Evolutionary conservation across 2,113 vertebrate genomes (phyloP).

Genomic region (Pterocles orientalis): DNA sequence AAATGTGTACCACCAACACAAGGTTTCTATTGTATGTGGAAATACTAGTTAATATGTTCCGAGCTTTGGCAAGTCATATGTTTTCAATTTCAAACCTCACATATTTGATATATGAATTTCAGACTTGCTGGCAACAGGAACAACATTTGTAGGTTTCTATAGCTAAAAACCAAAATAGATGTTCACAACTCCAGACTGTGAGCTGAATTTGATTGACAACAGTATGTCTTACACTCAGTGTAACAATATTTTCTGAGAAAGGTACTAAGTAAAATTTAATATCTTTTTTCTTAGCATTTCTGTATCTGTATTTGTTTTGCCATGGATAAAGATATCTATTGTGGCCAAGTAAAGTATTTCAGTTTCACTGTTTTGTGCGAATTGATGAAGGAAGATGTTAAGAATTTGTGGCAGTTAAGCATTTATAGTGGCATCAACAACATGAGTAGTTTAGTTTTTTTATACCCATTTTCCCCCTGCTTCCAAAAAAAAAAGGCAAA

Average conservation of each 20-base stretch:
- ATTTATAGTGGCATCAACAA: neutral
- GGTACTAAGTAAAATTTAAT: neutral
- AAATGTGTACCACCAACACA: neutral
- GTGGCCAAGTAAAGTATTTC: neutral
- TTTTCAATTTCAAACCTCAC: neutral
- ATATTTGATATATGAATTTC: neutral
- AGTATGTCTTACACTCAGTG: neutral
- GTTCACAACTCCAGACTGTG: neutral
- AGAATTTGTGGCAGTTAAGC: neutral
- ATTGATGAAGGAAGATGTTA: neutral
- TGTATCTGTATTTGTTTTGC: neutral
- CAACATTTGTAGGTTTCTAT: neutral
- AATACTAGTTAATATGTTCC: neutral
- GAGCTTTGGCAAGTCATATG: neutral
- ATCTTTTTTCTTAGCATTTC: neutral
- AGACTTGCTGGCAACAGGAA: neutral
- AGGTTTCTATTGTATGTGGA: neutral
- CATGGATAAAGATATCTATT: neutral
- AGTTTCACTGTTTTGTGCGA: neutral
- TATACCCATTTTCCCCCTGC: fast-evolving
- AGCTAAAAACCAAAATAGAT: neutral
- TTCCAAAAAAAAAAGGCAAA: neutral
- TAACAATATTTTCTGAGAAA: neutral
- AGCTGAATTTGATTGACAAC: neutral
- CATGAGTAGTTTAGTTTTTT: neutral